phyloP scores from a whole-genome alignment of 2,888 invertebrate species.

The Entomobrya multifasciata region DNA sequence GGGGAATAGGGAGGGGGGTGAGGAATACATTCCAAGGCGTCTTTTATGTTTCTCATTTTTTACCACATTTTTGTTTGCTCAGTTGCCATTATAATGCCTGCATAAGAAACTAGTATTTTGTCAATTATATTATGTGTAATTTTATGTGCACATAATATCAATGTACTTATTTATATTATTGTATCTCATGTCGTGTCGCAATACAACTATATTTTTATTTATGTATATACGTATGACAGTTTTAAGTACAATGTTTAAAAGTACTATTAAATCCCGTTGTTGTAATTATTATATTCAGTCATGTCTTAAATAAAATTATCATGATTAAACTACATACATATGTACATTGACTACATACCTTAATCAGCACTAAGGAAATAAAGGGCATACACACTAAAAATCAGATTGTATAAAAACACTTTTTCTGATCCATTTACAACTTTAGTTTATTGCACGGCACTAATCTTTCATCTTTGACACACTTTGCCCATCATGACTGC shows the following conservation, averaged over 20 bases:
- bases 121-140: constrained; percentile 4
- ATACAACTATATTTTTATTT: constrained; percentile 29
- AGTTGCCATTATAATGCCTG: not conserved
- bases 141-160: not conserved
- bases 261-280: not conserved
- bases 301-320: too few relatives aligned
- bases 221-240: not conserved
- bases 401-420: too few relatives aligned
- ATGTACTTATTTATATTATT: constrained; percentile 8
- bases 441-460: too few relatives aligned
- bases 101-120: not conserved
- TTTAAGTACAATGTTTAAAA: not conserved
- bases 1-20: too few relatives aligned
- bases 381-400: too few relatives aligned
- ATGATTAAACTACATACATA: too few relatives aligned
- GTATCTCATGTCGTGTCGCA: constrained; percentile 20
- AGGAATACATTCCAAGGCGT: too few relatives aligned
- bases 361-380: too few relatives aligned
- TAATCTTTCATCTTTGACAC: too few relatives aligned
- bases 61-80: not conserved
- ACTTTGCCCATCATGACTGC: too few relatives aligned
- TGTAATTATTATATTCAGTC: not conserved
- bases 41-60: constrained; percentile 26
- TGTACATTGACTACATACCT: too few relatives aligned
- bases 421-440: too few relatives aligned